phyloP scores from a whole-genome alignment of 2,888 invertebrate species.

The Peribatodes rhomboidaria region DNA sequence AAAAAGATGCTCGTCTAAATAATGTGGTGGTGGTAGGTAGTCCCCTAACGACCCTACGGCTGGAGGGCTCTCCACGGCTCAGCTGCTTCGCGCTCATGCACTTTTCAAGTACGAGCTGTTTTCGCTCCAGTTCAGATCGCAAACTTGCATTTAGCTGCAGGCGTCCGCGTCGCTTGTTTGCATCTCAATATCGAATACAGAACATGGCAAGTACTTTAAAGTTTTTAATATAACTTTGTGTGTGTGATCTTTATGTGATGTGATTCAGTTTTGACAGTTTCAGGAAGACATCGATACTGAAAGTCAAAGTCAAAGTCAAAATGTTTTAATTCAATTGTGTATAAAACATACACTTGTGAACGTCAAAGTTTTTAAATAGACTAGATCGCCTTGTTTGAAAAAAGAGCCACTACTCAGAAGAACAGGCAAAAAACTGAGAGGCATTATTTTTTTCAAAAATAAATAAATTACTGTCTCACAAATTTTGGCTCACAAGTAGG shows the following conservation, averaged over 20 bases:
- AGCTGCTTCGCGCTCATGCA: constrained; percentile 74
- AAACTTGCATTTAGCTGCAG: constrained; percentile 61
- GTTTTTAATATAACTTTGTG: background rate
- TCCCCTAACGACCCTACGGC: constrained; percentile 71
- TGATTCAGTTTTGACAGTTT: too few species aligned
- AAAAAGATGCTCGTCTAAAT: constrained; percentile 67
- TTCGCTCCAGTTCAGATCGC: constrained; percentile 74
- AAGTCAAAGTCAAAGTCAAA: too few species aligned
- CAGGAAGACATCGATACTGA: too few species aligned
- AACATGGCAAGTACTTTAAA: constrained; percentile 12
- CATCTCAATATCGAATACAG: constrained; percentile 52
- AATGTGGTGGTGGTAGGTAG: constrained; percentile 60
- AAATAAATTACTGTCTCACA: too few species aligned
- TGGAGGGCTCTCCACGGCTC: constrained; percentile 68
- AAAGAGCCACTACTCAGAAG: too few species aligned
- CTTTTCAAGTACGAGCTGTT: constrained; percentile 82
- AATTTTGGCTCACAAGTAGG: too few species aligned
- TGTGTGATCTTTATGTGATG: background rate
- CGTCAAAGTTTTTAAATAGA: too few species aligned
- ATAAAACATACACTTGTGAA: too few species aligned
- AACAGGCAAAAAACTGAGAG: too few species aligned
- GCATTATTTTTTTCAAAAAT: too few species aligned
- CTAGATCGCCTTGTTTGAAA: too few species aligned
- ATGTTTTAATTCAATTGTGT: too few species aligned
- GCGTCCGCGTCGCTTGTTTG: constrained; percentile 58